Evolutionary conservation across 2,797 vertebrate genomes (phyloP).

Genomic region (Poeciliopsis gracilis): DNA sequence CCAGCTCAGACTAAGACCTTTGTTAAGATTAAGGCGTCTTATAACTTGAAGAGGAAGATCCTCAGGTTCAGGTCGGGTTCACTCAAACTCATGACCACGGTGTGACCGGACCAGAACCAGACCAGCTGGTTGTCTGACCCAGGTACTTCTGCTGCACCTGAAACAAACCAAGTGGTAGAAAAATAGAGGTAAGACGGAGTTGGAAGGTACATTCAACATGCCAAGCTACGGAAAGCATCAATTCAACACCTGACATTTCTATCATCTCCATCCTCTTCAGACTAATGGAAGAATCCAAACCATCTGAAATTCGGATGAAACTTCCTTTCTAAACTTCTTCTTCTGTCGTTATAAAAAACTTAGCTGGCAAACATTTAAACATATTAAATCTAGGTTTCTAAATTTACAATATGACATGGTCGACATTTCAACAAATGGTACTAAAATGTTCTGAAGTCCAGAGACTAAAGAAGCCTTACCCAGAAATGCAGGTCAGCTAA

Average conservation of each 20-base stretch:
- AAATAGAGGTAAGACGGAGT: background rate
- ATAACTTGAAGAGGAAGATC: constrained; percentile 96
- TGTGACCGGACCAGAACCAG: constrained; percentile 70
- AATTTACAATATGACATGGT: background rate
- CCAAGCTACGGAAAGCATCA: background rate
- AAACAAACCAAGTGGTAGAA: constrained; percentile 1
- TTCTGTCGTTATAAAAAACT: background rate
- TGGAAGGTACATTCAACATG: background rate
- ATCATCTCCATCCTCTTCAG: background rate
- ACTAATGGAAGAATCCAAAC: background rate
- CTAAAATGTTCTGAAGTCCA: background rate
- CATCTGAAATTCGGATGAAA: background rate
- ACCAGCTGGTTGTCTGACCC: constrained; percentile 11
- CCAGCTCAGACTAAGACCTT: constrained; percentile 84
- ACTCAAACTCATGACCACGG: constrained; percentile 95
- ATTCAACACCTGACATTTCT: background rate
- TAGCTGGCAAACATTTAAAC: background rate
- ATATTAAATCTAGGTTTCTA: background rate
- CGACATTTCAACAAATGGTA: background rate
- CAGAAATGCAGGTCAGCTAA: background rate
- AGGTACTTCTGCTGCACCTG: background rate
- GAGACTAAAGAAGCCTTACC: background rate
- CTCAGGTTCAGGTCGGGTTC: constrained; percentile 92
- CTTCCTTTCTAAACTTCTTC: background rate
- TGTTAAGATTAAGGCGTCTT: constrained; percentile 95